Percentiles rank a stretch among this genome's conserved stretches.
These are phyloP conservation scores for Pherbina coryleti DNA, from an alignment of 2,888 invertebrate genomes.

Conservation along the genomic window DNA sequence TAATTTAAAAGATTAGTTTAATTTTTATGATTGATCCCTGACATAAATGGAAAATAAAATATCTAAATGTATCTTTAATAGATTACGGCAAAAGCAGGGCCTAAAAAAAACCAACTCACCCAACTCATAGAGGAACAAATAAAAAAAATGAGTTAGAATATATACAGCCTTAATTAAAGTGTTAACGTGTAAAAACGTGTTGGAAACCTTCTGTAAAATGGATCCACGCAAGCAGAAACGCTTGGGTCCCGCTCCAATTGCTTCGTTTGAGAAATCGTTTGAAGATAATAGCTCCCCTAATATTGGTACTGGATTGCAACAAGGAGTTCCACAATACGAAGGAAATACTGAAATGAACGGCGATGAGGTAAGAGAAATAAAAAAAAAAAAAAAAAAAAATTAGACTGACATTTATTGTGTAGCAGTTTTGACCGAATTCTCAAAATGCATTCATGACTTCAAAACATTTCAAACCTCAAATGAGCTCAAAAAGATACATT, in stretches of 20 bases:
- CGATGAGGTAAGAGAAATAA: slow-evolving; percentile 31
- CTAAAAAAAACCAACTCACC: not conserved
- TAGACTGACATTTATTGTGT: too few relatives aligned
- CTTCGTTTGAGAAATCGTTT: slow-evolving; percentile 83
- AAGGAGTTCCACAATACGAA: slow-evolving; percentile 21
- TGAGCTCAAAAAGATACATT: too few relatives aligned
- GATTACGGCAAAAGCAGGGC: not conserved
- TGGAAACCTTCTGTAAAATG: slow-evolving; percentile 48
- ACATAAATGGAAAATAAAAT: too few relatives aligned
- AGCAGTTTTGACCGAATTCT: too few relatives aligned
- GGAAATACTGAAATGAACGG: slow-evolving; percentile 23
- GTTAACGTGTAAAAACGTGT: not conserved
- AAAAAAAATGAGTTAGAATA: too few relatives aligned
- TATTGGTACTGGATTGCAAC: slow-evolving; percentile 34
- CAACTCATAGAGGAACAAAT: not conserved
- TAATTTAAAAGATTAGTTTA: too few relatives aligned
- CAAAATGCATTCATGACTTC: too few relatives aligned
- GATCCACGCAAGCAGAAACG: slow-evolving; percentile 76
- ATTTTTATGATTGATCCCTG: too few relatives aligned
- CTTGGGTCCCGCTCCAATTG: slow-evolving; percentile 93
- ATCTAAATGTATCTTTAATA: not conserved
- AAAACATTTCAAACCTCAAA: too few relatives aligned
- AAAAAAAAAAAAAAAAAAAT: too few relatives aligned
- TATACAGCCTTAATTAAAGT: not conserved
- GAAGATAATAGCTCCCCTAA: slow-evolving; percentile 60